Evolutionary conservation across 2,888 invertebrate species (phyloP), one percentile per base, ranked within the genome.

Genomic region (Leptopilina drosophilae): DNA sequence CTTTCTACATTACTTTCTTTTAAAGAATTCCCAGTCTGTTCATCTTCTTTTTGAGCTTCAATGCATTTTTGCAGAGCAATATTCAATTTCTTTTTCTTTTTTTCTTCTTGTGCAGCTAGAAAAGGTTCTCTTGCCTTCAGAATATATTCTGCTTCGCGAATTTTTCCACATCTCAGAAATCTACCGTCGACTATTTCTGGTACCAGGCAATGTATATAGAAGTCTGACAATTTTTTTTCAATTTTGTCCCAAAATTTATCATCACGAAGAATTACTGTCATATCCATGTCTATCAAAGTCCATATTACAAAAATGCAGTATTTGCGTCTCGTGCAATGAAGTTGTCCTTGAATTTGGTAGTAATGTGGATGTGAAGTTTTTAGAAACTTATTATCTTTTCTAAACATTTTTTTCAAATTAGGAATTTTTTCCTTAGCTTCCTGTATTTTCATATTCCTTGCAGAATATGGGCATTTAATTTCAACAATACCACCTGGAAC

Each of bases 61-160:
- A n/a, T 56, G 12, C n/a, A 12, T 56, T 56, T 56, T 11, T 56
- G 14, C 8, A 56, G 56, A 14, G 4, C 5, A 12, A 1, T 56
- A 12, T 6, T 12, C 5, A 56, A 56, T 56, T 56, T 56, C n/a
- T 5, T 56, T 6, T 56, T 5, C 11, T 12, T 14, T 12, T n/a
- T 56, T 56, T 12, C n/a, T 56, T 7, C n/a, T 12, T 56, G 26
- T 11, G 12, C n/a, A 14, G 12, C 56, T 2, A 56, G 0, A n/a
- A 14, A 56, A 56, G 3, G 56, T 56, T 5, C n/a, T 56, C n/a
- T 12, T 7, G 77, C 81, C 64, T 46, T 14, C 53, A 81, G n/a
- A 75, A 80, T 77, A 42, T 80, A 78, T 20, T 80, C 42, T 7
- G 78, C 77, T n/a, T 80, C 77, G 20, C 79, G 62, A 26, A 82